Evolutionary conservation across 2,888 invertebrate species (phyloP), one percentile per base, ranked within the genome.

Genomic region (Deilephila elpenor): DNA sequence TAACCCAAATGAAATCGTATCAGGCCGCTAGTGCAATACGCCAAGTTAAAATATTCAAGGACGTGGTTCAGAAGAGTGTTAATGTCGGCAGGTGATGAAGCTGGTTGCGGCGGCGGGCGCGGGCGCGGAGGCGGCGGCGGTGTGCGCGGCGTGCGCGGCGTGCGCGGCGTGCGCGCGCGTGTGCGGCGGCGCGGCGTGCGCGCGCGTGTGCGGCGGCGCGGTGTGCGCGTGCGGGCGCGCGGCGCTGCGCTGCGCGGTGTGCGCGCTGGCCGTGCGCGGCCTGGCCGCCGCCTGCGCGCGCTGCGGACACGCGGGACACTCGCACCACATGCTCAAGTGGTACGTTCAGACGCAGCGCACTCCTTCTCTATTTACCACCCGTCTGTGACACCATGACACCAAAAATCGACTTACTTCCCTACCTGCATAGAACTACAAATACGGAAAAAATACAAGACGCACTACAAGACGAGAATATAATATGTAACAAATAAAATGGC

Each of bases 281-380:
- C 96, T 96, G 1, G 97, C 98, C 72, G 97, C 97, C 88, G 97
- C 98, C 81, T 99, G 99, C 90, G 95, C 97, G 73, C 95, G 96
- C 76, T 99, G 99, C 92, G 98, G 98, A 0, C 99, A 99, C 91
- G 99, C 98, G 3, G 99, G 99, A 0, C 99, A 99, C 90, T 96
- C 97, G 3, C 91, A 95, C 71, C 99, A 99, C 90, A 96, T 99
- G 94, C 95, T 96, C 82, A 95, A 96, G 73, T 99, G 99, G 99
- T 93, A 37, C 29, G 32, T 5, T 34, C 1, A 25, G 25, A 25
- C 25, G 25, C 25, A 25, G 25, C 25, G 1, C 25, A 1, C 25
- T 25, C 25, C 25, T 25, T 25, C 25, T 25, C 25, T 25, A 25
- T 25, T 25, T 25, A 25, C 25, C 25, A 25, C 25, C 1, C 25